These are phyloP conservation scores for Dynastes tityus DNA, from an alignment of 2,888 invertebrate genomes.

Conservation along the genomic window DNA sequence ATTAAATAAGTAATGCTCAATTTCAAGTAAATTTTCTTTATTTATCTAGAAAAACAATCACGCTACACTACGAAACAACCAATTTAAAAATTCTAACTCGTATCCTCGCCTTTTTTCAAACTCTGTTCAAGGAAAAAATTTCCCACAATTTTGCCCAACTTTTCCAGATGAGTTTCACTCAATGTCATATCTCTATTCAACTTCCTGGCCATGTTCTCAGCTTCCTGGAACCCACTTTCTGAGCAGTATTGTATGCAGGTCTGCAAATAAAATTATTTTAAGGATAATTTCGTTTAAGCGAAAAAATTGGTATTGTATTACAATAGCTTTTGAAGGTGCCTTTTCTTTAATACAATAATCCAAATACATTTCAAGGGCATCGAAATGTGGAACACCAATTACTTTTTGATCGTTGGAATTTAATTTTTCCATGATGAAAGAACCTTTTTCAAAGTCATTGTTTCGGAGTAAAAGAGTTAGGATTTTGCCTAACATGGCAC, in stretches of 20 bases:
- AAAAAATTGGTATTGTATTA: conserved; percentile 66
- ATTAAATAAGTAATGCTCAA: too few relatives aligned
- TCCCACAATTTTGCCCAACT: conserved; percentile 31
- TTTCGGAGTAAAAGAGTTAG: conserved; percentile 70
- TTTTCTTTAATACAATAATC: conserved; percentile 74
- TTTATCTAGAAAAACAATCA: too few relatives aligned
- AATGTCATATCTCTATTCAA: conserved; percentile 69
- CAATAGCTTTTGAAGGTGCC: conserved; percentile 72
- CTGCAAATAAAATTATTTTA: conserved; percentile 65
- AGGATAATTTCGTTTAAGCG: conserved; percentile 29
- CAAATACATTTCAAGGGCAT: conserved; percentile 72
- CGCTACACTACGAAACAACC: too few relatives aligned
- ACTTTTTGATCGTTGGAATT: conserved; percentile 72
- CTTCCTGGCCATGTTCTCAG: conserved; percentile 67
- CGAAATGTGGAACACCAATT: conserved; percentile 73
- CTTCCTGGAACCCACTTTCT: conserved; percentile 73
- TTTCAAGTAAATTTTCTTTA: too few relatives aligned
- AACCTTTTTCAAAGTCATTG: conserved; percentile 73
- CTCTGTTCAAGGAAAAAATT: conserved; percentile 25
- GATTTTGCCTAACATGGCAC: conserved; percentile 76
- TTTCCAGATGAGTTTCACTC: conserved; percentile 69
- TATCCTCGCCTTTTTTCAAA: conserved; percentile 24
- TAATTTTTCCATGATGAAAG: conserved; percentile 72
- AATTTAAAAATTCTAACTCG: neutral
- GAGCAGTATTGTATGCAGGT: conserved; percentile 74